Base-by-base conservation (phyloP, 2,888 invertebrate species). In the Drosophila mettleri region DNA sequence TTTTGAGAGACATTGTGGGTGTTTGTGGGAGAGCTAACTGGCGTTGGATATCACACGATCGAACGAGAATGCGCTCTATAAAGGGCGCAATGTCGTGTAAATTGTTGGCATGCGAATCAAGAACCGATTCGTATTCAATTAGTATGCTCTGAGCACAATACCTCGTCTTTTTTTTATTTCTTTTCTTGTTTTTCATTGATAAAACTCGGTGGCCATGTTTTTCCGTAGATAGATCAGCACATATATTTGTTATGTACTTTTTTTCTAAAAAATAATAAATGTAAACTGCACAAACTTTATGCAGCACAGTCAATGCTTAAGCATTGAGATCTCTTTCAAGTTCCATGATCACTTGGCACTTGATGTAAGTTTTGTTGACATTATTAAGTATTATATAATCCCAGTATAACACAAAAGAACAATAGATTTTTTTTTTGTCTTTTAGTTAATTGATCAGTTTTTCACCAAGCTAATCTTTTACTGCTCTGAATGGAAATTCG, bases 151-250 rank as follows among this genome's bases (percentile, higher is more conserved):
- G 3, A 33, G 20, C 53, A 18, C 52, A 34, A 36, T 24, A 12
- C 27, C 31, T 49, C 10, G 14, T 36, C 36, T 34, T 16, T 27
- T 8, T 22, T 34, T 34, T 16, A 45, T 8, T 22, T 34, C 27
- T 60, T 60, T 60, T 18, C 7, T 14, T 14, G 18, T 34, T 18
- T 59, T 66, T 88, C 88, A 85, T 81, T 88, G 83, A 81, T 88
- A 82, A 85, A 78, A 45, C 34, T 46, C 22, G 31, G n/a, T 65
- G 64, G 65, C 58, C 70, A 68, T 87, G 75, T 74, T 85, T 87
- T 78, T 52, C 20, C 51, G 39, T 38, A 39, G 34, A 66, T 52
- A 52, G 18, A 52, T 27, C 18, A 18, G 39, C 33, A 39, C 18
- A 39, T 29, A 45, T 69, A 48, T 69, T n/a, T 16, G 27, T 51